Conservation (phyloP, 2,888 invertebrate species). For the Cephonodes hylas region DNA sequence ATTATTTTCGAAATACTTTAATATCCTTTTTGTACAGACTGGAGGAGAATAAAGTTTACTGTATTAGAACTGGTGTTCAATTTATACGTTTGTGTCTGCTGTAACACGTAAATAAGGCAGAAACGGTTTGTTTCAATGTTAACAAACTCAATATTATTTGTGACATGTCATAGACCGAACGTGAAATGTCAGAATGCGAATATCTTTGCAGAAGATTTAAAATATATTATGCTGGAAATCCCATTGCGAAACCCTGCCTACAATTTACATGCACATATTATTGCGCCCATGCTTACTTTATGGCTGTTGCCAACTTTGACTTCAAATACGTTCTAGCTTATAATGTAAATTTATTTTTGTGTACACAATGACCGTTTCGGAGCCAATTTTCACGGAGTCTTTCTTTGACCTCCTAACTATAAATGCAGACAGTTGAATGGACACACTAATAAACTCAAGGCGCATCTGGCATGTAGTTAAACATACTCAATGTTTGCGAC, state of each 20-base stretch:
- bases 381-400: constrained; percentile 59
- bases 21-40: not conserved
- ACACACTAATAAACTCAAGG: constrained; percentile 28
- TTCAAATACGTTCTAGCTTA: constrained; percentile 33
- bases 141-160: constrained; percentile 17
- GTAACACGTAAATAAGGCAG: not conserved
- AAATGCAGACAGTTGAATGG: constrained; percentile 42
- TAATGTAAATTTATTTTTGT: constrained; percentile 39
- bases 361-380: constrained; percentile 48
- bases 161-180: constrained; percentile 23
- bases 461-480: constrained; percentile 26
- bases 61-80: not conserved
- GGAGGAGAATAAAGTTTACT: not conserved
- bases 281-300: constrained; percentile 34
- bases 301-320: constrained; percentile 19
- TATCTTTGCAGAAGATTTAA: constrained; percentile 22
- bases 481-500: constrained; percentile 27
- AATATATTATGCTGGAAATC: constrained; percentile 26
- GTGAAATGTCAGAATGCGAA: constrained; percentile 25
- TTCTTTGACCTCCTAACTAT: constrained; percentile 41
- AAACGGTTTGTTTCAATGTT: not conserved
- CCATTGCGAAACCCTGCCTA: constrained; percentile 20
- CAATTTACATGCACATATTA: constrained; percentile 35
- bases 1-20: not conserved
- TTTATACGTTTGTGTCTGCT: not conserved